A percentile compares a stretch with the other conserved stretches of the same genome.
Evolutionary conservation across 1,140 invertebrate species (phyloP).

Genomic region (Bombus polaris): DNA sequence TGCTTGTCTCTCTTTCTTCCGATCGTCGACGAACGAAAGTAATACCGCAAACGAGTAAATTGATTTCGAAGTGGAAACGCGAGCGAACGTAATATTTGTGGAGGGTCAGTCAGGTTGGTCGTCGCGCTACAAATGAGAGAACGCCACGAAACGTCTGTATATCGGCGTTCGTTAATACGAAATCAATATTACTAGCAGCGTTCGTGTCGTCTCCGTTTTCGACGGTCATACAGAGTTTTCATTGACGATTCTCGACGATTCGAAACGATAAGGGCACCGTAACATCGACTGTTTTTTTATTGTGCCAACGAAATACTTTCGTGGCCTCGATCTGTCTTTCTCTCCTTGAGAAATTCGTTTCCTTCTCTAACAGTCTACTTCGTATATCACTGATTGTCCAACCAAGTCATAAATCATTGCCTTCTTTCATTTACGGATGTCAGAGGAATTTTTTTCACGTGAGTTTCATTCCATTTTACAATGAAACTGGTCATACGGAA

Average conservation of each 20-base stretch:
- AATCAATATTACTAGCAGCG: constrained; percentile 59
- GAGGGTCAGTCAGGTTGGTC: constrained; percentile 39
- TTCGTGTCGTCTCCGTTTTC: constrained; percentile 27
- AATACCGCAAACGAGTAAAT: constrained; percentile 69
- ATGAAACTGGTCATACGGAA: neutral
- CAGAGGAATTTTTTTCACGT: neutral
- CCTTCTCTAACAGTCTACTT: neutral
- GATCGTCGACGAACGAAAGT: constrained; percentile 54
- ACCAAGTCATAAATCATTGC: neutral
- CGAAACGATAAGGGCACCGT: neutral
- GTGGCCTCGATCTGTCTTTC: neutral
- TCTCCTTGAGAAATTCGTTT: neutral
- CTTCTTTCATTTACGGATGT: neutral
- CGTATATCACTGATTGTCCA: neutral
- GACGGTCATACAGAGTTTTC: neutral
- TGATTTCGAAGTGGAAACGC: constrained; percentile 62
- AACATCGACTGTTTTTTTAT: neutral
- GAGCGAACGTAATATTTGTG: constrained; percentile 63
- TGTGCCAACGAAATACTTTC: neutral
- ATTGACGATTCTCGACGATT: neutral
- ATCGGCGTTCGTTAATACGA: constrained; percentile 63
- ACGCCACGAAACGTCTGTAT: constrained; percentile 16
- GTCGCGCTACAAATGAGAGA: constrained; percentile 41
- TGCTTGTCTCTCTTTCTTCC: neutral
- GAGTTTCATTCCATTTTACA: neutral